These are phyloP conservation scores for Gorsachius goisagi DNA, from an alignment of 2,113 vertebrate species.

Conservation along the genomic window DNA sequence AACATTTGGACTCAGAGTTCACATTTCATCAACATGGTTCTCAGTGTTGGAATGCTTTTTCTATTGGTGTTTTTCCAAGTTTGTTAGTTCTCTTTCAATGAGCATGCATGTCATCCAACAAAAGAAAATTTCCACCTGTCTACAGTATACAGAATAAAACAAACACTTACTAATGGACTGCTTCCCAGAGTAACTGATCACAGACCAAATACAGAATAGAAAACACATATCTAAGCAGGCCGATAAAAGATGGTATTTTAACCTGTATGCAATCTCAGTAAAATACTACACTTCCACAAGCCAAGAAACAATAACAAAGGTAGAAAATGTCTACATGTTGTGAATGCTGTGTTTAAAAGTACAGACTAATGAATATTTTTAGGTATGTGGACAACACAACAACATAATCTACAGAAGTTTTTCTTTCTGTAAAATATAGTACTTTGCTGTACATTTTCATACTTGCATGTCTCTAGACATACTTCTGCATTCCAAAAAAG, in stretches of 20 bases:
- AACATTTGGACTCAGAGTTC: slow-evolving; percentile 25
- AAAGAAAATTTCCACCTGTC: background rate
- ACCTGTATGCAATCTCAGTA: background rate
- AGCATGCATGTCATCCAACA: background rate
- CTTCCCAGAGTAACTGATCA: background rate
- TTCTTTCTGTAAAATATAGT: background rate
- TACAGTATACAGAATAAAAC: background rate
- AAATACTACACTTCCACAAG: background rate
- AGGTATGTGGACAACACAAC: background rate
- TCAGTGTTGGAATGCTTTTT: background rate
- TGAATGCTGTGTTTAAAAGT: background rate
- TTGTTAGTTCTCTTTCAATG: background rate
- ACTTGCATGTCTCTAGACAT: background rate
- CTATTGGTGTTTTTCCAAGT: background rate
- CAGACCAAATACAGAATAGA: background rate
- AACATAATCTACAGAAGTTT: background rate
- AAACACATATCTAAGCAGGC: background rate
- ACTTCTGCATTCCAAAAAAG: background rate
- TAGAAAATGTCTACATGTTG: background rate
- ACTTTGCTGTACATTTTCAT: background rate
- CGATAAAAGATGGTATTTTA: background rate
- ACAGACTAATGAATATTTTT: background rate
- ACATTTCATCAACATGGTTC: background rate
- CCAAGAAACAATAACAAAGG: background rate
- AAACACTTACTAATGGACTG: background rate